Evolutionary conservation across 2,797 vertebrate genomes (phyloP).

Genomic region (Arctocebus calabarensis): DNA sequence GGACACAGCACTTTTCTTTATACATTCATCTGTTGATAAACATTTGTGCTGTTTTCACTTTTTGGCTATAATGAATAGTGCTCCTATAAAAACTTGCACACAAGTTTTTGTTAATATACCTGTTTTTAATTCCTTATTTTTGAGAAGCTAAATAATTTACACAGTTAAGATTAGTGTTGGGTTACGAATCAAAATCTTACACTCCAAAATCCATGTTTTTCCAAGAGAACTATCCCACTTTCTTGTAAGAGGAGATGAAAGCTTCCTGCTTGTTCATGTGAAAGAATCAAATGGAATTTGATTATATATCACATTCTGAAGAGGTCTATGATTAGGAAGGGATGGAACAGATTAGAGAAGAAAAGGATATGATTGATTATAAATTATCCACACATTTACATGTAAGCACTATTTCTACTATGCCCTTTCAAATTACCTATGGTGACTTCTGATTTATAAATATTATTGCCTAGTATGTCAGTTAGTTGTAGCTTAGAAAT

Average conservation of each 20-base stretch:
- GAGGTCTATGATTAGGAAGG: neutral
- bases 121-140: neutral
- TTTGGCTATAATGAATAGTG: neutral
- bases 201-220: neutral
- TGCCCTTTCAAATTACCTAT: neutral
- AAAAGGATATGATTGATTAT: neutral
- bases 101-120: neutral
- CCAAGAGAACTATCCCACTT: neutral
- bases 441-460: neutral
- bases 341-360: neutral
- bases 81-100: neutral
- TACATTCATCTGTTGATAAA: neutral
- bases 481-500: conserved; percentile 41
- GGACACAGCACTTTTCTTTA: neutral
- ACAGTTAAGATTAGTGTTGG: neutral
- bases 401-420: neutral
- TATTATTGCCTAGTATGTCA: neutral
- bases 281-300: neutral
- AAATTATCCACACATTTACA: neutral
- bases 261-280: neutral
- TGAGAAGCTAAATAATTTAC: neutral
- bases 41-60: neutral
- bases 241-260: neutral
- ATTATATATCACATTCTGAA: conserved; percentile 8
- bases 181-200: neutral